Percentiles rank a stretch among this genome's conserved stretches.
phyloP scores from a whole-genome alignment of 1,140 invertebrate species.

The Pararge aegeria region DNA sequence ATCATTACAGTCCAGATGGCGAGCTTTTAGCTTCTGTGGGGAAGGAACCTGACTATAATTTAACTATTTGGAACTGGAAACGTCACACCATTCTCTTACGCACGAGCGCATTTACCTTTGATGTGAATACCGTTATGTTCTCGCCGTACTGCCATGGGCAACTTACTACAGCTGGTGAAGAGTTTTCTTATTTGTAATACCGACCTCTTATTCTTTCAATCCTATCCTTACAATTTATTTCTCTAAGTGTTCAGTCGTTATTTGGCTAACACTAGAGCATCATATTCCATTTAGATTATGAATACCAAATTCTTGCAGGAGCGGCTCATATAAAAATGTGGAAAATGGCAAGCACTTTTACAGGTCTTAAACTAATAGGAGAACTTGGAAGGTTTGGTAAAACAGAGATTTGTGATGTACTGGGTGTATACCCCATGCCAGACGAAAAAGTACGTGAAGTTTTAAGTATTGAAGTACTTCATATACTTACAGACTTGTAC shows the following conservation, averaged over 20 bases:
- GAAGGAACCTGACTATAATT: conserved; percentile 90
- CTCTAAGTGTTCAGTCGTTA: no score
- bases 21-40: conserved; percentile 90
- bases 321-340: conserved; percentile 92
- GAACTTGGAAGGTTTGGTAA: conserved; percentile 92
- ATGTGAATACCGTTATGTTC: conserved; percentile 89
- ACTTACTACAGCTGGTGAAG: conserved; percentile 86
- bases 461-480: no score
- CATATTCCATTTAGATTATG: no score
- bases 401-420: conserved; percentile 93
- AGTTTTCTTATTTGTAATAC: not conserved
- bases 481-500: no score
- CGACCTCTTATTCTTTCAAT: not conserved
- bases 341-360: conserved; percentile 95
- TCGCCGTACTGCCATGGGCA: conserved; percentile 88
- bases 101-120: conserved; percentile 89
- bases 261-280: no score
- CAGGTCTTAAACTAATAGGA: conserved; percentile 93
- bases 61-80: conserved; percentile 94
- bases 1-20: conserved; percentile 85
- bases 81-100: conserved; percentile 86
- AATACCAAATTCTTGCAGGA: conserved; percentile 54
- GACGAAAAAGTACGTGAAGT: conserved; percentile 87
- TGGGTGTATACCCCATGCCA: conserved; percentile 90
- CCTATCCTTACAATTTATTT: not conserved